Base-by-base conservation (phyloP, 2,113 vertebrate genomes). In the Potamarius usumacintae region DNA sequence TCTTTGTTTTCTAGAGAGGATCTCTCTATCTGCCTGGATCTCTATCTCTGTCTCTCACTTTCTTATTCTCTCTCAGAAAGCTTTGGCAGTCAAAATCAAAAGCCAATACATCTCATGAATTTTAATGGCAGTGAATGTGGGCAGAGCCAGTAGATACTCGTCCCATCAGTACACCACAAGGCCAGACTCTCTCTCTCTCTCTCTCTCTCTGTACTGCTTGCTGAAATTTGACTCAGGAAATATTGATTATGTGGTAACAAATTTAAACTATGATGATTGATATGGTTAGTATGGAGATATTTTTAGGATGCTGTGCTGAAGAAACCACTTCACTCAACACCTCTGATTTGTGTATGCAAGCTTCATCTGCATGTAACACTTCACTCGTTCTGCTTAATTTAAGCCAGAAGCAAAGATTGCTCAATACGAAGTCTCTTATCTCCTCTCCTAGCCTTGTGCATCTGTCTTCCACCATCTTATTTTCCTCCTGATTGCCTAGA, bases 61-160 rank as follows among this genome's bases (percentile, higher is more conserved):
- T 88, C 90, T 90, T 92, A 91, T 93, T 93, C 93, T 92, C 87
- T 87, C 58, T 87, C 48, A 12, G 86, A 87, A 94, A 93, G 93
- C 92, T 92, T 93, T 93, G 90, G 92, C 94, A 93, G 92, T 92
- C 92, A 92, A 92, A 87, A 78, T 72, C 82, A 87, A 83, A 87
- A 87, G 90, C 92, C 91, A 85, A 87, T 67, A 69, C 14, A 53
- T 88, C 91, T 93, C 92, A 93, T 94, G 93, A 94, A 94, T 94
- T 94, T 94, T 93, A 95, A 95, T 92, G 72, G 50, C 7, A 30
- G 71, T 48, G 81, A 78, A 84, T 87, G 86, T 84, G 82, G 74
- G 71, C 60, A 87, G 86, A 83, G 58, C 69, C 81, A 65, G 71
- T 57, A 78, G 58, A 77, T 82, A 65, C 69, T 63, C 14, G 27